A percentile compares a stretch with the other conserved stretches of the same genome.
Conservation (phyloP, 2,113 vertebrate genomes). For the human region GRCh38 chr19:43546501-43547000, state of each 20-base stretch:
- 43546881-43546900: slow-evolving; percentile 62
- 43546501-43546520: neutral
- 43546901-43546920: slow-evolving; percentile 44
- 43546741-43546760: neutral
- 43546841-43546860: neutral
- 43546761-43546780: no score
- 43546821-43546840: neutral
- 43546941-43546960: slow-evolving; percentile 86
- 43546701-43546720: slow-evolving; percentile 60
- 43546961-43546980: slow-evolving; percentile 91
- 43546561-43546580: neutral
- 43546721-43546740: neutral
- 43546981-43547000: neutral
- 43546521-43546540: neutral
- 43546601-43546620: slow-evolving; percentile 34
- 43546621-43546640: slow-evolving; percentile 39
- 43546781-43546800: neutral
- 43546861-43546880: neutral
- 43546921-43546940: slow-evolving; percentile 43
- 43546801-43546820: neutral
- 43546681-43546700: slow-evolving; percentile 55
- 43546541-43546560: neutral
- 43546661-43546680: slow-evolving; percentile 8
- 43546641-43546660: slow-evolving; percentile 39
- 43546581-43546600: slow-evolving; percentile 72